Conservation (phyloP, 2,113 vertebrate species). For the Eretmodus cyanostictus region DNA sequence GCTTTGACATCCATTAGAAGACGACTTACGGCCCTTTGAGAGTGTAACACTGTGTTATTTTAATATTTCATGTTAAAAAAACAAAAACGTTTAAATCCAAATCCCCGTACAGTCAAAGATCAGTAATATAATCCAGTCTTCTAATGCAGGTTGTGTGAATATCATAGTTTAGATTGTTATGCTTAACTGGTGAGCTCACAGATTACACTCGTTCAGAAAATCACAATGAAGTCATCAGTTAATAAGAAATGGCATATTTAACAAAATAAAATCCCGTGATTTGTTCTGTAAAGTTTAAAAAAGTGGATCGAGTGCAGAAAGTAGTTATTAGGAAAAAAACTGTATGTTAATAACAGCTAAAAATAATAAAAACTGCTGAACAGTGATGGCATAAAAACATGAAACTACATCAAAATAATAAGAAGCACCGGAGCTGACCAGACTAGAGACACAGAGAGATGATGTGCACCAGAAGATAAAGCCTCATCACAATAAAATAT, state of each 20-base stretch:
- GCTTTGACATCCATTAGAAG: not conserved
- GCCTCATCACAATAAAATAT: not conserved
- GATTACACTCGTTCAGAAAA: not conserved
- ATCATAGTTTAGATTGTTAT: not conserved
- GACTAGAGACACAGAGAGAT: fast-evolving
- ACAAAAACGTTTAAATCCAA: not conserved
- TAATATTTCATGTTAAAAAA: not conserved
- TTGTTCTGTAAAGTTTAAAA: not conserved
- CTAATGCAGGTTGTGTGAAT: not conserved
- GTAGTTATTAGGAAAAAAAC: not conserved
- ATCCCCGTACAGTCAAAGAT: not conserved
- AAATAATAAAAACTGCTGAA: not conserved
- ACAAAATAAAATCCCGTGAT: not conserved
- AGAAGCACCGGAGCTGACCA: fast-evolving
- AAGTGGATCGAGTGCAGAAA: not conserved
- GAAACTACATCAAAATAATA: not conserved
- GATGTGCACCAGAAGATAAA: not conserved
- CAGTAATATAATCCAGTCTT: fast-evolving
- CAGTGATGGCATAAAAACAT: not conserved
- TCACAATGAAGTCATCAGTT: not conserved
- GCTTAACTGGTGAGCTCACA: not conserved
- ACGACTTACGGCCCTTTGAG: not conserved
- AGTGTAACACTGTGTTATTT: not conserved
- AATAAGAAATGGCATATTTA: not conserved
- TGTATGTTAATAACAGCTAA: not conserved